Percentiles rank a stretch among this genome's conserved stretches.
Evolutionary conservation across 2,888 invertebrate species (phyloP).

Genomic region (Dusona sp.): DNA sequence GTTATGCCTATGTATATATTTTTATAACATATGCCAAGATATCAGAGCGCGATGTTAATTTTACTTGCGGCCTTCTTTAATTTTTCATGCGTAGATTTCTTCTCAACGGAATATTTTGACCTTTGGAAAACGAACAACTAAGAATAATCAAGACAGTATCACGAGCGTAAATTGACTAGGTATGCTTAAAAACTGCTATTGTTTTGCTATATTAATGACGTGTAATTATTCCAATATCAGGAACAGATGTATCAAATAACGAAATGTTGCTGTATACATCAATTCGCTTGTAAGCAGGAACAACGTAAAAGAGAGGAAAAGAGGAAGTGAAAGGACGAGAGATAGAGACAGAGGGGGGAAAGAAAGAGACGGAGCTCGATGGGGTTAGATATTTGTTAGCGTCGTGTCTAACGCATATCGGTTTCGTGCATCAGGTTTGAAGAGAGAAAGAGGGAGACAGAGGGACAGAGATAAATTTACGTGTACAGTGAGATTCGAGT

Average conservation of each 20-base stretch:
- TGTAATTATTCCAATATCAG: not conserved
- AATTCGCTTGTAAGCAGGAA: not conserved
- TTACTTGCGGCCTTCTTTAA: not conserved
- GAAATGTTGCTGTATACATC: constrained; percentile 4
- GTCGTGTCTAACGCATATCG: constrained; percentile 43
- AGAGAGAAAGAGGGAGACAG: not conserved
- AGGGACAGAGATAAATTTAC: not conserved
- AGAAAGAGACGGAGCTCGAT: constrained; percentile 7
- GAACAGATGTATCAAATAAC: constrained; percentile 31
- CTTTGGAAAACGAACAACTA: not conserved
- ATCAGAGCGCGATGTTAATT: not conserved
- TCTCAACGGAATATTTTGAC: not conserved
- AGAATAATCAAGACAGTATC: not conserved
- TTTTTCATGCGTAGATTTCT: not conserved
- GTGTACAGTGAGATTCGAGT: constrained; percentile 24
- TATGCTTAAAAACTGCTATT: too few relatives aligned
- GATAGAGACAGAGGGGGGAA: not conserved
- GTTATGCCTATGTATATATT: not conserved
- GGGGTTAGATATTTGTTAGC: constrained; percentile 24
- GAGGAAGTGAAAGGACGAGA: not conserved
- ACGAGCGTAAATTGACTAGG: too few relatives aligned
- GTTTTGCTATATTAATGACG: too few relatives aligned
- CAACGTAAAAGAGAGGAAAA: not conserved
- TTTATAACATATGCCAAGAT: not conserved
- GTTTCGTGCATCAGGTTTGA: constrained; percentile 53